Base-by-base conservation (phyloP, 2,113 vertebrate genomes). In the Centropus bengalensis region DNA sequence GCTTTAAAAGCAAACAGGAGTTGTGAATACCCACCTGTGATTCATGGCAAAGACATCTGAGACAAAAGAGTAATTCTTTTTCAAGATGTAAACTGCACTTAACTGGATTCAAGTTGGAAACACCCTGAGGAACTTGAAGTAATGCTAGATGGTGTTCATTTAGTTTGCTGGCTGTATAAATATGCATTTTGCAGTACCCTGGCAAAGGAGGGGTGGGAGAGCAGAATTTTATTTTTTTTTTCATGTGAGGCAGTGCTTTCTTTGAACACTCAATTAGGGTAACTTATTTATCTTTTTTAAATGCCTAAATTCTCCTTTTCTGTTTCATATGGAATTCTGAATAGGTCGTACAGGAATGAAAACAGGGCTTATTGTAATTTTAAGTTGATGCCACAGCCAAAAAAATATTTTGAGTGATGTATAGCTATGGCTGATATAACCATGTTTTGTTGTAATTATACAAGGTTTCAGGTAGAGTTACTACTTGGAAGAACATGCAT, bases 1-100 rank as follows among this genome's bases (percentile, higher is more conserved):
- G 51, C 74, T 94, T 93, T 94, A 81, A 89, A 87, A 96, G 87
- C 58, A 97, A 95, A 92, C 28, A 84, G 14, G 36, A 75, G 16
- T 89, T 78, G 55, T 52, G n/a, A 78, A 33, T 84, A 76, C 82
- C 66, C 49, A 78, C 83, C 30, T 87, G 58, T 91, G 89, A 93
- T 94, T 93, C 86, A 86, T 66, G 54, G 83, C 77, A 86, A 79
- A 92, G 74, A 91, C 40, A 62, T 81, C 12, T 62, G 56, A 90
- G 77, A 60, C 33, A 78, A 90, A 88, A 60, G 30, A 83, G 51
- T 47, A 77, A 60, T 32, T 91, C 12, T 84, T 66, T 92, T 91
- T 80, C 83, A 64, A 28, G 44, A 70, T 44, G 64, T 81, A 60
- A 93, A 75, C 33, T 78, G 52, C 88, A 86, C 56, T 91, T 91